These are phyloP conservation scores for Catamblyrhynchus diadema DNA, from an alignment of 2,797 vertebrate genomes.

Conservation along the genomic window DNA sequence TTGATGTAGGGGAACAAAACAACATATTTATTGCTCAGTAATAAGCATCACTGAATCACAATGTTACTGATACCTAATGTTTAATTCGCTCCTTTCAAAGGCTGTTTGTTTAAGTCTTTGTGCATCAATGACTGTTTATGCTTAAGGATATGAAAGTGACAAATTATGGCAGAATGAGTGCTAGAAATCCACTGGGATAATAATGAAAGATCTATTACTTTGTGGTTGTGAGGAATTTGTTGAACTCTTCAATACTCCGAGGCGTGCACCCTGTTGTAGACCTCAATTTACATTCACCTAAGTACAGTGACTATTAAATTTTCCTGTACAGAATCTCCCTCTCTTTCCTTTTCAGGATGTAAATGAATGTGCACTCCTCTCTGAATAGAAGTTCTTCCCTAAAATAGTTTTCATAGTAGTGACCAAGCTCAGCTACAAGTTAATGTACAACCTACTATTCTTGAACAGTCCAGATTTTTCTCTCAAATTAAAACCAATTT, in stretches of 20 bases:
- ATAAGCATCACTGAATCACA: background rate
- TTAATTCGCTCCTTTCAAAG: background rate
- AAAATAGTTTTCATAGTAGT: background rate
- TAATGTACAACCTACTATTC: background rate
- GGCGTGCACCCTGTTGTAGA: background rate
- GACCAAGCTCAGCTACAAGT: background rate
- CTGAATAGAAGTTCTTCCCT: background rate
- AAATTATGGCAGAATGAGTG: background rate
- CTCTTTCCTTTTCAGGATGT: background rate
- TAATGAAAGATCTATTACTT: background rate
- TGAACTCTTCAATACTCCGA: background rate
- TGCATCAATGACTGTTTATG: background rate
- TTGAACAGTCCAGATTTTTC: background rate
- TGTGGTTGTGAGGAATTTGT: background rate
- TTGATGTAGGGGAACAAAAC: background rate
- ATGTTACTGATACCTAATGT: background rate
- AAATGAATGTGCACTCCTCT: background rate
- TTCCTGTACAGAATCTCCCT: background rate
- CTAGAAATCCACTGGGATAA: background rate
- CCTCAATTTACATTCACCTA: background rate
- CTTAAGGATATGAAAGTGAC: background rate
- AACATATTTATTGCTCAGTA: background rate
- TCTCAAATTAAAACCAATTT: background rate
- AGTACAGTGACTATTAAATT: background rate
- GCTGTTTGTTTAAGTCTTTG: constrained; percentile 14